phyloP scores from a whole-genome alignment of 2,113 vertebrate genomes.

The Hypomesus transpacificus region DNA sequence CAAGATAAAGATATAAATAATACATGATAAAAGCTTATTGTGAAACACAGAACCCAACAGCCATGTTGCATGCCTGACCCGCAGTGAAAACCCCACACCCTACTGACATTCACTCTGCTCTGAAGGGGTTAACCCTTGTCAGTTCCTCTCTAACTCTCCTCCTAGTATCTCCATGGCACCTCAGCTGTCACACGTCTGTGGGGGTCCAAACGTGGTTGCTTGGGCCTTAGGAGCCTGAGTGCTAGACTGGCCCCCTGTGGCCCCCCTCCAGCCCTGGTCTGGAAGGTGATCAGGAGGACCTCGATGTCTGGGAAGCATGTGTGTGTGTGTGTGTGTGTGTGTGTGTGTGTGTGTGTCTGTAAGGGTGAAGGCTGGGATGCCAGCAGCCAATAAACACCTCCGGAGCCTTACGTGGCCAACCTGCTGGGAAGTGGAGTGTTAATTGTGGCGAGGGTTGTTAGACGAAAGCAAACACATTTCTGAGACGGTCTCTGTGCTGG shows the following conservation, averaged over 20 bases:
- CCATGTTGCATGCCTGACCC: neutral
- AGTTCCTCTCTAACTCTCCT: neutral
- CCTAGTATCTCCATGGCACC: conserved; percentile 26
- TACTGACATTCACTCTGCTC: neutral
- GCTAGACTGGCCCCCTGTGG: conserved; percentile 51
- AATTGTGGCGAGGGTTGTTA: conserved; percentile 66
- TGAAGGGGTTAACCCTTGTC: neutral
- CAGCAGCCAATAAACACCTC: conserved; percentile 61
- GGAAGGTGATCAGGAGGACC: conserved; percentile 60
- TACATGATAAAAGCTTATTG: neutral
- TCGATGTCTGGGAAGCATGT: conserved; percentile 3
- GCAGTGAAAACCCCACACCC: too few species aligned
- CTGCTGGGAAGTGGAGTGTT: conserved; percentile 58
- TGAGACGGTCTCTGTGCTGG: conserved; percentile 39
- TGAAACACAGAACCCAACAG: neutral
- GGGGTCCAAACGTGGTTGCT: conserved; percentile 37
- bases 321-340: too few species aligned
- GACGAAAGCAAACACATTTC: conserved; percentile 50
- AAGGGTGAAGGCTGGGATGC: conserved; percentile 30
- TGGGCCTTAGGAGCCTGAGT: conserved; percentile 39
- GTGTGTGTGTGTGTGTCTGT: conserved; percentile 12
- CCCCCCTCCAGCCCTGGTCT: conserved; percentile 54
- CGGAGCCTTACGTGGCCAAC: conserved; percentile 26
- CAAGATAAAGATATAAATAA: too few species aligned
- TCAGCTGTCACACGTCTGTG: conserved; percentile 48